Evolutionary conservation across 2,888 invertebrate species (phyloP), one percentile per base, ranked within the genome.

Genomic region (Lapara coniferarum): DNA sequence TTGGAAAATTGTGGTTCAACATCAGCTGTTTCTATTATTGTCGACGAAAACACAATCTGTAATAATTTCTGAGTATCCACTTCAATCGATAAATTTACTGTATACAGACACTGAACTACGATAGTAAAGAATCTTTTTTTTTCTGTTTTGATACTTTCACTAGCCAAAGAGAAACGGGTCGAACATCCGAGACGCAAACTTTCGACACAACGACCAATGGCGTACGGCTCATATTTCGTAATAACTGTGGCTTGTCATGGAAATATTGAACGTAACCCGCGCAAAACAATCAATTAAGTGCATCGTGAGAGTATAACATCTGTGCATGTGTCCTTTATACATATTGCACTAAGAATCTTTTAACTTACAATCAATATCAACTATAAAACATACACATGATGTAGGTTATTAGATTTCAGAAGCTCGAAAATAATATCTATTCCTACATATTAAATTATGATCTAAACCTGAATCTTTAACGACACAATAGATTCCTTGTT

Each of bases 61-160:
- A 37, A 37, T 37, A 51, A 51, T 51, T 10, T 51, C 51, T 12
- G 3, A 51, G 13, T 10, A 13, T 10, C 37, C 2, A 37, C 3
- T 51, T 51, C 51, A 55, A 19, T 5, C 10, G 55, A 19, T 12
- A 37, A 37, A 19, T 55, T 55, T 25, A 66, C 63, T 70, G 25
- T 68, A 52, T 46, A 19, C 19, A 66, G n/a, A 10, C 30, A 51
- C 66, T n/a, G 16, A 37, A 57, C 55, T 68, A 7, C 37, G 46
- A 58, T 30, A 70, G 66, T 76, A 70, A 71, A 73, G 75, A 75
- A 72, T 79, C 74, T 66, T 73, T 73, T 77, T 80, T 81, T 78
- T 76, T 76, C 76, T 77, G 79, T 82, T 83, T 83, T 82, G 72
- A 76, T 80, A 89, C 90, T 90, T 90, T 90, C 90, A 88, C 90